Conservation (phyloP, 2,888 invertebrate genomes). For the Pristionchus exspectatus region DNA sequence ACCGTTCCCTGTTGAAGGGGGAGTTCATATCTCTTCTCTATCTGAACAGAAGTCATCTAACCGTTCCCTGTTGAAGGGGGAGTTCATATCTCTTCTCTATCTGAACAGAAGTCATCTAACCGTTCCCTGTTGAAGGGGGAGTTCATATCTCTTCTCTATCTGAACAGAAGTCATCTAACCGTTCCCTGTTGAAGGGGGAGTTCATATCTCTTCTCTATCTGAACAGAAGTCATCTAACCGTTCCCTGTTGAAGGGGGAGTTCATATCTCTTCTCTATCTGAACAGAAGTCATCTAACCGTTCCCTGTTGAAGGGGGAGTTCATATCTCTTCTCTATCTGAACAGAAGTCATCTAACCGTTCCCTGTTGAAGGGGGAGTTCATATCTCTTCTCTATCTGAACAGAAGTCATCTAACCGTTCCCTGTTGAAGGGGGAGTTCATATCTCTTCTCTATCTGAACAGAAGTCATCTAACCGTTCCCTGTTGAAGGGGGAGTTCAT, state of each 20-base stretch:
- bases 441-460: conserved; percentile 22
- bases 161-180: background rate
- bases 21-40: conserved; percentile 31
- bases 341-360: background rate
- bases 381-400: conserved; percentile 27
- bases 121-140: no score
- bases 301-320: no score
- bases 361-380: no score
- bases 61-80: no score
- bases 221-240: background rate
- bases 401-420: background rate
- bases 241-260: no score
- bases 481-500: no score
- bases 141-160: conserved; percentile 35
- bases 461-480: background rate
- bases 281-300: background rate
- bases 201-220: conserved; percentile 36
- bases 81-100: conserved; percentile 33
- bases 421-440: no score
- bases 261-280: conserved; percentile 28
- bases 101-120: background rate
- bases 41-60: background rate
- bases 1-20: conserved; percentile 12
- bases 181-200: no score
- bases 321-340: conserved; percentile 30